phyloP scores from a whole-genome alignment of 2,797 vertebrate species.

The Hapalemur alaotrensis region DNA sequence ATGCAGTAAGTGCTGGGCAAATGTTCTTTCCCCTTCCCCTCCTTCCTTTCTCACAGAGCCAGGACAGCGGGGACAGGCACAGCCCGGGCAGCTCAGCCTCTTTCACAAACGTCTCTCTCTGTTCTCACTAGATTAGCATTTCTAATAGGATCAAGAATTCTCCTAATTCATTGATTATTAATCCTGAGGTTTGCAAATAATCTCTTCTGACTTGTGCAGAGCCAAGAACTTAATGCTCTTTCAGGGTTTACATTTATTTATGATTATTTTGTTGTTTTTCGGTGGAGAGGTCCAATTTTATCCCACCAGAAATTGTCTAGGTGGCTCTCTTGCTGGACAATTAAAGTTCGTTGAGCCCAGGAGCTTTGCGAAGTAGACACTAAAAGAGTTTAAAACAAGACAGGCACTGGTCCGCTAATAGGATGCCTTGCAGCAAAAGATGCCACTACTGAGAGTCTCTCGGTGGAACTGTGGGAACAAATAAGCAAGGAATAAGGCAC shows the following conservation, averaged over 20 bases:
- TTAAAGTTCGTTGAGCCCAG: constrained; percentile 69
- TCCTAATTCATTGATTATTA: constrained; percentile 56
- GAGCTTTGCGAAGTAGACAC: constrained; percentile 61
- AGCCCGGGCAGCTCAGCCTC: background rate
- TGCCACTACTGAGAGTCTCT: constrained; percentile 73
- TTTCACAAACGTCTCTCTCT: background rate
- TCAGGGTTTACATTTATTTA: background rate
- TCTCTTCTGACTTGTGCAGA: constrained; percentile 18
- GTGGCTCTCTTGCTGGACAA: constrained; percentile 30
- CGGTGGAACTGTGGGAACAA: constrained; percentile 83
- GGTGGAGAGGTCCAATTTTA: background rate
- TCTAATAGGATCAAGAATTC: constrained; percentile 59
- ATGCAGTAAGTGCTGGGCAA: background rate
- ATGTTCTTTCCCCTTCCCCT: too few relatives aligned
- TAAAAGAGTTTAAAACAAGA: constrained; percentile 78
- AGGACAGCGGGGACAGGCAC: background rate
- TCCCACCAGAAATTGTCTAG: background rate
- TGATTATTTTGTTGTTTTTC: background rate
- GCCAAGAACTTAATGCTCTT: constrained; percentile 35
- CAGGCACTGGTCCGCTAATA: constrained; percentile 86
- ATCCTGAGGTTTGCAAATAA: constrained; percentile 28
- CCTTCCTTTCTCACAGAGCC: background rate
- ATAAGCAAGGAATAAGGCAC: constrained; percentile 77
- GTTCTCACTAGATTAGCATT: constrained; percentile 47
- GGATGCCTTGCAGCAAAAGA: constrained; percentile 84